A percentile compares a stretch with the other conserved stretches of the same genome.
phyloP scores from a whole-genome alignment of 2,797 vertebrate genomes.

The Amazona ochrocephala region DNA sequence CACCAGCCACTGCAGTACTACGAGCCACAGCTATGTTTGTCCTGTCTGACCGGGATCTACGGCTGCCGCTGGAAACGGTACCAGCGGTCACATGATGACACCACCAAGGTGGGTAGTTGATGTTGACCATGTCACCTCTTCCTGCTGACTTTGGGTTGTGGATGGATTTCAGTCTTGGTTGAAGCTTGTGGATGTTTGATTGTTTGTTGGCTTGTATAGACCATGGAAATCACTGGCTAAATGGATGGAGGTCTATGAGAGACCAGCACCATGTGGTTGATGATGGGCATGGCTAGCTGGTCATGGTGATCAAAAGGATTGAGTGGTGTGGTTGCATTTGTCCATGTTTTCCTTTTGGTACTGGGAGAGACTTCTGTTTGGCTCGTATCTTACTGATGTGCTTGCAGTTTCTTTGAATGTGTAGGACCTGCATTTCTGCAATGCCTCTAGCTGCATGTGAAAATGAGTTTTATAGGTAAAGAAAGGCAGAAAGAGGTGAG shows the following conservation, averaged over 20 bases:
- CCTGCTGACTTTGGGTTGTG: fast-evolving
- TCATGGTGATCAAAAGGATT: fast-evolving
- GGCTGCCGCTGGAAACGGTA: conserved; percentile 99
- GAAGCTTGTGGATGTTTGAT: fast-evolving
- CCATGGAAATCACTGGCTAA: fast-evolving
- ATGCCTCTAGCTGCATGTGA: fast-evolving
- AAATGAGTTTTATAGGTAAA: not conserved
- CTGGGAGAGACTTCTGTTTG: not conserved
- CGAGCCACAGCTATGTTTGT: conserved; percentile 96
- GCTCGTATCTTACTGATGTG: not conserved
- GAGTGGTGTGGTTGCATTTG: not conserved
- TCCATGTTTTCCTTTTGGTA: fast-evolving
- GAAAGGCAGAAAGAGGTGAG: not conserved
- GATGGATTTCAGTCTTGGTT: fast-evolving
- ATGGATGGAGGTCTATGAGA: fast-evolving
- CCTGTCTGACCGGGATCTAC: conserved; percentile 96
- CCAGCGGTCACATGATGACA: conserved; percentile 97
- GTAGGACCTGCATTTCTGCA: not conserved
- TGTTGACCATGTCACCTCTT: fast-evolving
- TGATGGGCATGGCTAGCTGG: not conserved
- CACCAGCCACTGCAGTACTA: conserved; percentile 99
- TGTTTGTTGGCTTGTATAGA: not conserved
- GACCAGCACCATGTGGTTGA: fast-evolving
- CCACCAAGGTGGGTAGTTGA: conserved; percentile 85
- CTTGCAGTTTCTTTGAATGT: not conserved